Base-by-base conservation (phyloP, 2,888 invertebrate genomes). In the Pandemis cinnamomeana region DNA sequence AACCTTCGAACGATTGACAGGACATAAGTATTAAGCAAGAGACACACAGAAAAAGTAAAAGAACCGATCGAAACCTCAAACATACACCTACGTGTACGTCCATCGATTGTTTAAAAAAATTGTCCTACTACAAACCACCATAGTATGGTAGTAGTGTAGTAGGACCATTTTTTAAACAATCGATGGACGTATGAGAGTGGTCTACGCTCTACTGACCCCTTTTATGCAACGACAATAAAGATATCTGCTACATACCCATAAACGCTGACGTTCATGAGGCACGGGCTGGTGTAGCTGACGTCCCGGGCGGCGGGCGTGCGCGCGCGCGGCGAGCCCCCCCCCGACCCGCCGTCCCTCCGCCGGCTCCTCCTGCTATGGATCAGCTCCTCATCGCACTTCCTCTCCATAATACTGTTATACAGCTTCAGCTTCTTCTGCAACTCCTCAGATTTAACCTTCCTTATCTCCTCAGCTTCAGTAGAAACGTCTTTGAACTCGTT, bases 361-460 rank as follows among this genome's bases (percentile, higher is more conserved):
- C 94, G 86, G 68, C 91, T 94, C 71, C 91, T 86, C 20, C 90
- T 85, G 60, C 95, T 95, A 69, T 96, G 96, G 62, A 96, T 96
- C 85, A 96, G 95, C 77, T 96, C 96, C 71, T 96, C 96, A 78
- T 97, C 97, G 78, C 95, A 97, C 77, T 96, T 96, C 91, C 96
- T 95, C 87, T 96, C 95, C 78, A 96, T 95, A 67, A 97, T 97
- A 87, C 96, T 96, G 77, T 96, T 95, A 76, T 96, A 96, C 78
- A 96, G 85, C 82, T 96, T 95, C 75, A 96, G 88, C 76, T 96
- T 96, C 78, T 91, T 86, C 78, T 92, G 88, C 80, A 88, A 77
- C 84, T 92, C 90, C 71, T 86, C 88, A 0, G 84, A 87, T 72
- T 82, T 91, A 8, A 83, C 84, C 3, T 86, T 80, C 5, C 92